Evolutionary conservation across 2,113 vertebrate species (phyloP), one percentile per base, ranked within the genome.

Genomic region (Dicentrarchus labrax): DNA sequence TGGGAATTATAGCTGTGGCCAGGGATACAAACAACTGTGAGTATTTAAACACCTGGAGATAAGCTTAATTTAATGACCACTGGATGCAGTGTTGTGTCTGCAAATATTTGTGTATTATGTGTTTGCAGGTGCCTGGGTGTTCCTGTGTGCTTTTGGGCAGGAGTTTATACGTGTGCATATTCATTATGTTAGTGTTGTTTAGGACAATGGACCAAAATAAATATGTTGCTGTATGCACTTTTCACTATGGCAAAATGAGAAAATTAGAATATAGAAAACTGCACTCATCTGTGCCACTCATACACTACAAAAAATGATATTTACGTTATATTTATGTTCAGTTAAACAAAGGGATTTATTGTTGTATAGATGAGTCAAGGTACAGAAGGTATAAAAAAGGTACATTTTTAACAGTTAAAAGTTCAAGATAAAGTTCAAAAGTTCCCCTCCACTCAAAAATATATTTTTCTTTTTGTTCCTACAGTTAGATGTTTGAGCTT

Each of bases 21-120:
- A 97, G 96, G 68, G 98, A 99, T 85, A 99, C 97, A 67, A 99
- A 99, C 92, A 98, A 96, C 78, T 99, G 98, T 99, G 95, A 98
- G 98, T 97, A 90, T 79, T 66, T 67, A 24, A 76, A 66, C 82
- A 81, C 39, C 61, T 62, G 51, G 62, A 64, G 41, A 71, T 72
- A 11, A 54, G 56, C 17, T 61, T 38, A 0, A 4, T 66, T 71
- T 82, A 51, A 70, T 17, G 45, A 38, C 43, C 11, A 19, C 1
- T 50, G 65, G 45, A 53, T 61, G 21, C 61, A 51, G 43, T 59
- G 41, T 65, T 69, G 43, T 78, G 76, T 83, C 15, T 75, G 61
- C 39, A 84, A 82, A 87, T 68, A 68, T 86, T 84, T 82, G 60
- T 66, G 36, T 69, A 41, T 59, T 57, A 8, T 61, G 36, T 80